Conservation (phyloP, 2,888 invertebrate species). For the Crepidodera aurea region DNA sequence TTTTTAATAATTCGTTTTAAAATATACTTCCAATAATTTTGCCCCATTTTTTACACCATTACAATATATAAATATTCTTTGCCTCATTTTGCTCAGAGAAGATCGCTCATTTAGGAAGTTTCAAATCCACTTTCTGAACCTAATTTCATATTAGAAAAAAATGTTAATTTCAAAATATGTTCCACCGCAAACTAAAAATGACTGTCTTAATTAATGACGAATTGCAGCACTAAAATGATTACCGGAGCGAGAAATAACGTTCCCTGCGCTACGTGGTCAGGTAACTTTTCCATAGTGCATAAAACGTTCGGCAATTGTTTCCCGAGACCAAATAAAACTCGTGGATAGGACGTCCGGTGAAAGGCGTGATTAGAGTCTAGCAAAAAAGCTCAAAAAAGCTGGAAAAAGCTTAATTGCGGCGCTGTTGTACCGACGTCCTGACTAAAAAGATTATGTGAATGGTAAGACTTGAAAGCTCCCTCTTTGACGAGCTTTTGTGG, state of each 20-base stretch:
- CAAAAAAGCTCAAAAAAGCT: constrained; percentile 23
- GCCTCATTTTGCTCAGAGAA: too few relatives aligned
- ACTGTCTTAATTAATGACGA: too few relatives aligned
- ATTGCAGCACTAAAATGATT: too few relatives aligned
- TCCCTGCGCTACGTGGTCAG: neutral
- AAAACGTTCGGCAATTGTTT: constrained; percentile 21
- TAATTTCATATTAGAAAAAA: too few relatives aligned
- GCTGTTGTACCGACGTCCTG: constrained; percentile 34
- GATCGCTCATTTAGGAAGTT: too few relatives aligned
- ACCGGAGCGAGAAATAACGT: neutral
- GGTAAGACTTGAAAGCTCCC: constrained; percentile 37
- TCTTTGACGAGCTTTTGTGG: constrained; percentile 38
- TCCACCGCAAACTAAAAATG: too few relatives aligned
- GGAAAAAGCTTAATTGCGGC: constrained; percentile 37
- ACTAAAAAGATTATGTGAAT: constrained; percentile 40
- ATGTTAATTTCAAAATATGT: too few relatives aligned
- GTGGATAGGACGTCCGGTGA: constrained; percentile 38
- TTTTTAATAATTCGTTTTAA: too few relatives aligned
- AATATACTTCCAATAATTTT: too few relatives aligned
- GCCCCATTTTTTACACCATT: too few relatives aligned
- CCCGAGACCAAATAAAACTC: constrained; percentile 32
- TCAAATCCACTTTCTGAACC: too few relatives aligned
- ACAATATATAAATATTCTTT: too few relatives aligned
- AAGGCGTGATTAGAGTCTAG: constrained; percentile 35
- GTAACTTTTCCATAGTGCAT: constrained; percentile 24